Evolutionary conservation across 2,113 vertebrate species (phyloP), one percentile per base, ranked within the genome.

Genomic region (Zapornia atra): DNA sequence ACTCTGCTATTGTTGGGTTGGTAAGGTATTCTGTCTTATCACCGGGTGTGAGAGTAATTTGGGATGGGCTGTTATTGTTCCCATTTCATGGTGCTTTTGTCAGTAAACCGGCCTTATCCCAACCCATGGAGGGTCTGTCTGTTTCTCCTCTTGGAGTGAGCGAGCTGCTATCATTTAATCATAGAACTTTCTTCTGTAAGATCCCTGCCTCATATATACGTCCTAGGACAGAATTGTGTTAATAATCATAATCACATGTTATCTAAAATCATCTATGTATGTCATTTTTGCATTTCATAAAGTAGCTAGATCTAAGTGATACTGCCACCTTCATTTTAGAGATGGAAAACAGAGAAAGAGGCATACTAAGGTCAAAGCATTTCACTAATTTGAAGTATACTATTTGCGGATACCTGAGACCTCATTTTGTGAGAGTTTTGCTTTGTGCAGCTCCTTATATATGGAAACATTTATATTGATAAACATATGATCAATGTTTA

Each of bases 371-470:
- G 22, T 51, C 38, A 81, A 64, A 86, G 42, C 5, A 33, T 54
- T 66, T 57, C 18, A 53, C 11, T 72, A 19, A 57, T 66, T 38
- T 66, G 18, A 68, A 33, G 20, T n/a, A 36, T 11, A 34, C 8
- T 34, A 26, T 44, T 22, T 68, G n/a, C 44, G 36, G 25, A 36
- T 42, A 60, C 12, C 15, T 46, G 29, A 86, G 7, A 53, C 29
- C 7, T 24, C 63, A 34, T 48, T 76, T 77, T 36, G 5, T 38
- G 33, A 46, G 28, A 68, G 31, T 60, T 87, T 66, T 77, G 25
- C 8, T 15, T 40, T 59, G 6, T n/a, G 25, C 7, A 72, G 21
- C 33, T 40, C 4, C 68, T 19, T 28, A 14, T 1, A 0, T 33
- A 6, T 13, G 19, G 21, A 86, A 85, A 44, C 42, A 42, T 44